Evolutionary conservation across 2,797 vertebrate species (phyloP), one percentile per base, ranked within the genome.

Genomic region (Streptopelia turtur): DNA sequence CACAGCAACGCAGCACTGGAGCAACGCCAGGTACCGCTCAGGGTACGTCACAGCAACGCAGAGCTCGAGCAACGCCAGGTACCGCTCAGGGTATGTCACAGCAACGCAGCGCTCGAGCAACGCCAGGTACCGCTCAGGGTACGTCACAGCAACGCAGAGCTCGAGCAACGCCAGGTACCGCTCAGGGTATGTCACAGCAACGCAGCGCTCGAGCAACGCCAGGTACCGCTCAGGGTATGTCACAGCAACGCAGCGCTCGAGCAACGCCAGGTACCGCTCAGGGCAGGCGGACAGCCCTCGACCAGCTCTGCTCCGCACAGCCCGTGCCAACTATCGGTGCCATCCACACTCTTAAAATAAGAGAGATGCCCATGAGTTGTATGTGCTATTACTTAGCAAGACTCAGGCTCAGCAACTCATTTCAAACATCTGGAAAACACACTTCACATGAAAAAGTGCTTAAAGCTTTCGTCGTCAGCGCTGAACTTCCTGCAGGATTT

Each of bases 331-430:
- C 52, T 56, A 20, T 1, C 41, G 6, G 15, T 27, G 37, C 77
- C 45, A 79, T 5, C 56, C 39, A 8, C 0, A 1, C 13, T 13
- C 28, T 10, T 10, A 13, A 6, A 45, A 11, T 4, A 5, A 5
- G 27, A 43, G 41, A 11, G 22, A 23, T 77, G 43, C 6, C 47
- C 13, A 10, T 5, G 45, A 17, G 13, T 20, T 23, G 9, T 7
- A 18, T 5, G 9, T 4, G 45, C 28, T 17, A 5, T 4, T 28
- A 22, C 35, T n/a, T 11, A 11, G 30, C 30, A 41, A 13, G 30
- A 16, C 33, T 56, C n/a, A 1, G 0, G n/a, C 11, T 74, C 66
- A 50, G 82, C 56, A 60, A 9, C 35, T 45, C 45, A 2, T 6
- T 21, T 45, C 71, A 17, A 37, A 59, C 16, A 15, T 24, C 49